Base-by-base conservation (phyloP, 2,113 vertebrate genomes). In the Boleophthalmus pectinirostris region DNA sequence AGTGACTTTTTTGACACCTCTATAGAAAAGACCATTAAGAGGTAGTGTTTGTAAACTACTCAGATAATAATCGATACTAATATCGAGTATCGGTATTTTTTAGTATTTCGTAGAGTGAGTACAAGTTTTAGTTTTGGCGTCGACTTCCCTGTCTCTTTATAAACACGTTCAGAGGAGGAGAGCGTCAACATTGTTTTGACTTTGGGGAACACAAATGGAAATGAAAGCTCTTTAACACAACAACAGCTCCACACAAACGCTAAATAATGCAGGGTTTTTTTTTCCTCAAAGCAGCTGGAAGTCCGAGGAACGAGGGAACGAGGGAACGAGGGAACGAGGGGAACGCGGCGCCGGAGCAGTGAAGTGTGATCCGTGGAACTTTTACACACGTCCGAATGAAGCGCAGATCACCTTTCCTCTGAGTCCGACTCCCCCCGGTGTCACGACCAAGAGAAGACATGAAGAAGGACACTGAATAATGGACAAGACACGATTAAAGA, bases 141-240 rank as follows among this genome's bases (percentile, higher is more conserved):
- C n/a, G n/a, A n/a, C n/a, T n/a, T n/a, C n/a, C n/a, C n/a, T n/a
- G n/a, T 24, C 15, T 38, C 33, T n/a, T 43, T 2, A 35, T 43
- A 64, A 64, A 64, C 61, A 58, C 2, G 56, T 10, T 1, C n/a
- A n/a, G n/a, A 15, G 8, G 12, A 24, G 23, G 29, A 63, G 33
- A 58, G 12, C 7, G 13, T 58, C 56, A 3, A 58, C 56, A 15
- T 15, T 7, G 56, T 58, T 25, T 25, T 12, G 23, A 58, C 56
- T 58, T 25, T 58, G 56, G 56, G 23, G 56, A 58, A 58, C 56
- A 25, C 24, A 58, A 25, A 58, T 58, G 56, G 56, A 58, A 58
- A 58, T 25, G 56, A 25, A 23, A 25, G 13, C 13, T 58, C 25
- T 58, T 58, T 58, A 58, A 23, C 21, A 58, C 56, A 58, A 58